A percentile compares a stretch with the other conserved stretches of the same genome.
Evolutionary conservation across 2,113 vertebrate genomes (phyloP).

Genomic region (Prinia subflava): DNA sequence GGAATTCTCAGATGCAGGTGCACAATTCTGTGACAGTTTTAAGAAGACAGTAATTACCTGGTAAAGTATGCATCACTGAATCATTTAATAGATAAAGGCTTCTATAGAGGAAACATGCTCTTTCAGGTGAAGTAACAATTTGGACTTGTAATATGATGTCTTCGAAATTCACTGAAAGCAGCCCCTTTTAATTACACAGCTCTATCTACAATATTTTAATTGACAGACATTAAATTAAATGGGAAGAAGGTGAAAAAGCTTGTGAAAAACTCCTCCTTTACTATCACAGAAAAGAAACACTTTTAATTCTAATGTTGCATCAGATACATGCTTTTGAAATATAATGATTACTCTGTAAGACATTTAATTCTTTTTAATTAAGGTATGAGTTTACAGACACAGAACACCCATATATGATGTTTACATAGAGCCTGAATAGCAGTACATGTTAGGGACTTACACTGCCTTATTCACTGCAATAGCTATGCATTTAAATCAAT

Average conservation of each 20-base stretch:
- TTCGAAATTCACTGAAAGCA: slow-evolving; percentile 31
- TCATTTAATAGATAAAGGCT: neutral
- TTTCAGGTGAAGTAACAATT: neutral
- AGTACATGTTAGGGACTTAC: neutral
- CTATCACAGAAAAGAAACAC: neutral
- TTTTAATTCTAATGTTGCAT: neutral
- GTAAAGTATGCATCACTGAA: neutral
- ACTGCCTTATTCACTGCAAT: neutral
- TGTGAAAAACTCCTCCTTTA: neutral
- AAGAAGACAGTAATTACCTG: slow-evolving; percentile 22
- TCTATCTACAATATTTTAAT: neutral
- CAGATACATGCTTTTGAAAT: neutral
- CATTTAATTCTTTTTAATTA: neutral
- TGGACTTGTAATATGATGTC: neutral
- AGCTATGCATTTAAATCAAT: neutral
- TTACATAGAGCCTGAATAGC: neutral
- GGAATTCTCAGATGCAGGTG: neutral
- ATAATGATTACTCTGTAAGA: neutral
- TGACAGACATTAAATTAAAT: neutral
- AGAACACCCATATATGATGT: neutral
- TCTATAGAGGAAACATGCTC: neutral
- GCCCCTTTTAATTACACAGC: slow-evolving; percentile 4
- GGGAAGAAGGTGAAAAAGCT: neutral
- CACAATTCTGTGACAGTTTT: slow-evolving; percentile 3
- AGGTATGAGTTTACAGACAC: neutral